Conservation (phyloP, 2,113 vertebrate genomes). For the Nanorana parkeri region DNA sequence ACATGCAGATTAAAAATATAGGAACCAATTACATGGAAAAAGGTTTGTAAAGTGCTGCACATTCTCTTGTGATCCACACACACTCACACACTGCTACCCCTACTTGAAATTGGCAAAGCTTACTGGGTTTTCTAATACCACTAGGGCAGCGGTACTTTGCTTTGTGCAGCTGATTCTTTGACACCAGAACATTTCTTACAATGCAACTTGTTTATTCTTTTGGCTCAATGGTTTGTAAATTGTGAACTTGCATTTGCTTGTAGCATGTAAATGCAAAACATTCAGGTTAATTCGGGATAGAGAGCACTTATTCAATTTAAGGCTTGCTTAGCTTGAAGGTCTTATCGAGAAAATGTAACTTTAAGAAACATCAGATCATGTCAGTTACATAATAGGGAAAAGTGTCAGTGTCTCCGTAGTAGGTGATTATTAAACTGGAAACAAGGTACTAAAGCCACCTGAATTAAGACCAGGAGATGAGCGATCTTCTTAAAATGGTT, state of each 20-base stretch:
- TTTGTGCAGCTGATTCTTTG: neutral
- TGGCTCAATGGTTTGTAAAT: conserved; percentile 5
- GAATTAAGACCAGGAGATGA: too few species aligned
- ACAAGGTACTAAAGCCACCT: too few species aligned
- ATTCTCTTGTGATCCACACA: too few species aligned
- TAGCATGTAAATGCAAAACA: conserved; percentile 15
- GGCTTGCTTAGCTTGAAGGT: conserved; percentile 12
- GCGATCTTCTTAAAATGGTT: too few species aligned
- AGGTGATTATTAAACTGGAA: too few species aligned
- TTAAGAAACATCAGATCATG: neutral
- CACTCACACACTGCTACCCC: too few species aligned
- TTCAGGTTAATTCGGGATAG: conserved; percentile 23
- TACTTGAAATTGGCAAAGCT: too few species aligned
- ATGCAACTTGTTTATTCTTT: conserved; percentile 3
- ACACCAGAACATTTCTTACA: neutral
- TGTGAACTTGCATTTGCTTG: neutral
- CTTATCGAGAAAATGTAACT: conserved; percentile 16
- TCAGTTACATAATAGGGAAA: neutral
- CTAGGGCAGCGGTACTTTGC: too few species aligned
- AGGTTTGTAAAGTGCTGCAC: too few species aligned
- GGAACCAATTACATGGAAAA: too few species aligned
- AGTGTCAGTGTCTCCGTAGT: neutral
- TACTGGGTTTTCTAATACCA: too few species aligned
- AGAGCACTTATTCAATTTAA: neutral
- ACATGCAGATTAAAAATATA: too few species aligned